These are phyloP conservation scores for Gastracanthus pulcherrimus DNA, from an alignment of 2,888 invertebrate species.

Conservation along the genomic window DNA sequence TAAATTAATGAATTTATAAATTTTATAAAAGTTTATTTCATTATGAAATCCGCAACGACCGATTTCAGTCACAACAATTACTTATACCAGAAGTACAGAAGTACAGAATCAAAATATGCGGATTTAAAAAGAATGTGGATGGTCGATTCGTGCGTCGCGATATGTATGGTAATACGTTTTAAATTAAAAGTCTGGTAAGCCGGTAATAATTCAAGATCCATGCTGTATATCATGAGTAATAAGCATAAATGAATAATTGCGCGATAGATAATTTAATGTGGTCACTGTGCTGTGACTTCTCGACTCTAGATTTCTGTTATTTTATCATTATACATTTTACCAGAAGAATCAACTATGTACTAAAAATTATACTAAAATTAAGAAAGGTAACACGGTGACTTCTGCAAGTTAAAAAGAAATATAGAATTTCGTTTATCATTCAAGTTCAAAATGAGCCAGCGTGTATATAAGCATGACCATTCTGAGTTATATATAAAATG, in stretches of 20 bases:
- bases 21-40: background rate
- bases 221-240: conserved; percentile 74
- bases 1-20: no score
- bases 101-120: conserved; percentile 60
- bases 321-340: conserved; percentile 20
- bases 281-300: conserved; percentile 57
- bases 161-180: conserved; percentile 74
- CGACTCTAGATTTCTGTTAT: conserved; percentile 25
- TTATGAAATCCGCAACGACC: background rate
- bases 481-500: no score
- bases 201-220: conserved; percentile 76
- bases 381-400: no score
- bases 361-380: no score
- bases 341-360: background rate
- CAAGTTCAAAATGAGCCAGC: no score
- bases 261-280: conserved; percentile 74
- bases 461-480: no score
- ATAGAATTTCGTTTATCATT: no score
- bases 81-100: conserved; percentile 49
- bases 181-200: conserved; percentile 74
- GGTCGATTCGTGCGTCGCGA: conserved; percentile 65
- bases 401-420: no score
- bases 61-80: conserved; percentile 55
- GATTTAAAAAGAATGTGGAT: conserved; percentile 36
- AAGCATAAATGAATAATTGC: conserved; percentile 77